phyloP scores from a whole-genome alignment of 1,140 invertebrate species.

The Rhopalosiphum padi region DNA sequence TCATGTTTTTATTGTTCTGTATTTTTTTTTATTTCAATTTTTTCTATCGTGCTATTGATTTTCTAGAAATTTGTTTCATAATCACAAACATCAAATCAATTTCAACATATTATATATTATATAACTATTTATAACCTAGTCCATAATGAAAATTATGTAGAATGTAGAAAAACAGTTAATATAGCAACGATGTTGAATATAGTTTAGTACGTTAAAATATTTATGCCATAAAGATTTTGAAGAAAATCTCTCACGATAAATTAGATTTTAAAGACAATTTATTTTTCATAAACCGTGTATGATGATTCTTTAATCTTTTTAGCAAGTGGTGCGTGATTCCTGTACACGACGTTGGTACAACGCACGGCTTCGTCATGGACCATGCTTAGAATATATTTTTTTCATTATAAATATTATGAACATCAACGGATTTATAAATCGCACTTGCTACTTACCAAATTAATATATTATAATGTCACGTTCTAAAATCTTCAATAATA shows the following conservation, averaged over 20 bases:
- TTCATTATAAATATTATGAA: neutral
- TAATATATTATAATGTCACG: neutral
- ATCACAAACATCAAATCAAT: neutral
- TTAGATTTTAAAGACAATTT: neutral
- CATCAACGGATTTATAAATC: neutral
- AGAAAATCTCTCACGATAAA: constrained; percentile 3
- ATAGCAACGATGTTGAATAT: neutral
- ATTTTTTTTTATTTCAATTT: neutral
- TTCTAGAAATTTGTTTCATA: neutral
- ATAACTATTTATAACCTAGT: neutral
- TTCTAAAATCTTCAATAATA: constrained; percentile 10
- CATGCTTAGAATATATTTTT: neutral
- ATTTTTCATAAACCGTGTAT: constrained; percentile 9
- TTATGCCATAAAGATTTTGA: neutral
- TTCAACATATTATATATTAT: neutral
- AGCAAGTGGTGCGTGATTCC: constrained; percentile 41
- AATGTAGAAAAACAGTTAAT: neutral
- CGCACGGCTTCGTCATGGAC: neutral
- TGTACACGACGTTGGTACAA: neutral
- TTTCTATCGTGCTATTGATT: neutral
- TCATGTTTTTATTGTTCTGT: neutral
- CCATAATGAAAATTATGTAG: neutral
- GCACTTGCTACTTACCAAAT: neutral
- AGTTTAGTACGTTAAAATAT: neutral
- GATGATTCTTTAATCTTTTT: constrained; percentile 18